Conservation (phyloP, 2,888 invertebrate species). For the Aphidoletes aphidimyza region DNA sequence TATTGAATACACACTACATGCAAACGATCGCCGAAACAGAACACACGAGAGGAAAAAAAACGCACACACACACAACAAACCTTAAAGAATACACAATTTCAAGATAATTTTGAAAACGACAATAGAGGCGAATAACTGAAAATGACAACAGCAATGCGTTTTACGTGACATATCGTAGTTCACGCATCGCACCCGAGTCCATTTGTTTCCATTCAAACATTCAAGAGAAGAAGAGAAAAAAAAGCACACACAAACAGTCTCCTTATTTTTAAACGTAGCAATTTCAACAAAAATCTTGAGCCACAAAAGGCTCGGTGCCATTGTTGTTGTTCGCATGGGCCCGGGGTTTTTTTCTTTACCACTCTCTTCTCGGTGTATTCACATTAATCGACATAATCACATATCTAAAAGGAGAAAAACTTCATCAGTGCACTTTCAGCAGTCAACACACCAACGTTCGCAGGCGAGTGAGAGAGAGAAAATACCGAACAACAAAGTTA, state of each 20-base stretch:
- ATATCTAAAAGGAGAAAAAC: slow-evolving; percentile 11
- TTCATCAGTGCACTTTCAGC: not conserved
- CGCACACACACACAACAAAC: not conserved
- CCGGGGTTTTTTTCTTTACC: not conserved
- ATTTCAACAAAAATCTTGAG: slow-evolving; percentile 33
- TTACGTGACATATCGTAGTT: slow-evolving; percentile 59
- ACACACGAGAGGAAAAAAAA: not conserved
- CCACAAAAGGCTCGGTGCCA: slow-evolving; percentile 8
- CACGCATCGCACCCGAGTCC: slow-evolving; percentile 59
- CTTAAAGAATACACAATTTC: slow-evolving; percentile 12
- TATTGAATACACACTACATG: not conserved
- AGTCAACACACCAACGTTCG: not conserved
- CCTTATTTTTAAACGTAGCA: not conserved
- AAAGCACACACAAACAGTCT: too few relatives aligned
- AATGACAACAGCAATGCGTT: slow-evolving; percentile 55
- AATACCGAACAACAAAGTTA: not conserved
- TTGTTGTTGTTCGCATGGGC: slow-evolving; percentile 20
- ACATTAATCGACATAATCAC: slow-evolving; percentile 44
- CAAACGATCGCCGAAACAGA: slow-evolving; percentile 3
- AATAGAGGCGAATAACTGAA: slow-evolving; percentile 52
- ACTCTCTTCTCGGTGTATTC: not conserved
- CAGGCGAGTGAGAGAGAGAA: not conserved
- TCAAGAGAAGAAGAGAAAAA: slow-evolving; percentile 21
- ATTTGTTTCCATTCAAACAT: slow-evolving; percentile 56
- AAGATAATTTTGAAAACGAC: slow-evolving; percentile 49